These are phyloP conservation scores for Chlorodrepanis virens DNA, from an alignment of 2,113 vertebrate species.

Conservation along the genomic window DNA sequence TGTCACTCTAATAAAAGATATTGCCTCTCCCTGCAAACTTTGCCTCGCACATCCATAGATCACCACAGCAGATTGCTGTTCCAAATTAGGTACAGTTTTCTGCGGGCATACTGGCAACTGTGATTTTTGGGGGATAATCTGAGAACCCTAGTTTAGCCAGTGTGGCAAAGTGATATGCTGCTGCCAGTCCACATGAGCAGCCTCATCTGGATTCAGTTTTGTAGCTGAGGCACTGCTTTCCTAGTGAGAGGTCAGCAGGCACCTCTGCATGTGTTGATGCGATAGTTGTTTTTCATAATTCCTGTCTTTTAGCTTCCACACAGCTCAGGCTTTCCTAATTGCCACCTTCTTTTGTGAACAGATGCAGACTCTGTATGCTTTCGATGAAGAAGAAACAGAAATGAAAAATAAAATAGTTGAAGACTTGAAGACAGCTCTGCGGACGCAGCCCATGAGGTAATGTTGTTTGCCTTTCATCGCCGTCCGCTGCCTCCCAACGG, in stretches of 20 bases:
- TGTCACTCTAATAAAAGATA: constrained; percentile 20
- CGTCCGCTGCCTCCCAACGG: not conserved
- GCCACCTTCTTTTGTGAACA: constrained; percentile 56
- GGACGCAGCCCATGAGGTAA: constrained; percentile 98
- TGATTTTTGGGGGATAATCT: not conserved
- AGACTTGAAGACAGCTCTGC: constrained; percentile 94
- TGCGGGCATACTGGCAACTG: not conserved
- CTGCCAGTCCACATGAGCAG: constrained; percentile 32
- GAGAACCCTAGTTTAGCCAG: not conserved
- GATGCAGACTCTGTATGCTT: constrained; percentile 95
- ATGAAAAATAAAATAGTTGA: constrained; percentile 96
- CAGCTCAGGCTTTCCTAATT: not conserved
- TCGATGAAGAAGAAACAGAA: constrained; percentile 95
- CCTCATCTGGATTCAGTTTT: constrained; percentile 48
- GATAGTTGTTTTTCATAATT: constrained; percentile 5
- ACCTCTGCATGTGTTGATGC: not conserved
- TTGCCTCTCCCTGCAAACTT: not conserved
- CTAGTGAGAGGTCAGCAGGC: not conserved
- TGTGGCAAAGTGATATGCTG: not conserved
- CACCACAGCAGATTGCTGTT: not conserved
- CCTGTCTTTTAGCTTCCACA: not conserved
- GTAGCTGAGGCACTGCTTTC: constrained; percentile 1
- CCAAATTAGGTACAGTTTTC: constrained; percentile 32
- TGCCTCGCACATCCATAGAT: not conserved
- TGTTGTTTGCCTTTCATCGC: not conserved